Base-by-base conservation (phyloP, 2,888 invertebrate species). In the Macrostomum cliftonense region DNA sequence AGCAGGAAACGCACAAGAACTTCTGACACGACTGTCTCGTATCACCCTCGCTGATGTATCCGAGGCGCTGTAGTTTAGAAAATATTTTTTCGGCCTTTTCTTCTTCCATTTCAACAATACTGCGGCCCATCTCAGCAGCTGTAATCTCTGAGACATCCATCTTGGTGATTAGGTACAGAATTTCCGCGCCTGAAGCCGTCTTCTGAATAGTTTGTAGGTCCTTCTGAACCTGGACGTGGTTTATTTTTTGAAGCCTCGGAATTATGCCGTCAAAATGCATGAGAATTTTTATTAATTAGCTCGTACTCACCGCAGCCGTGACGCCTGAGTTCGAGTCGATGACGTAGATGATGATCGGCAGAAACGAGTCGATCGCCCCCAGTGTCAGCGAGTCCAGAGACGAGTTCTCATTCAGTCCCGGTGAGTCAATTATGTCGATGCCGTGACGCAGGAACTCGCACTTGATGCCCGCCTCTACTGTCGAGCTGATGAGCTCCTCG, bases 161-260 rank as follows among this genome's bases (percentile, higher is more conserved):
- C 45, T 45, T 45, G 16, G 19, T 45, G 12, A 45, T 38, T 37
- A 45, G 36, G 20, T 28, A 45, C 13, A 45, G 38, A 17, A 45
- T 36, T 19, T 45, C 28, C 9, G 28, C 28, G 4, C 28, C 28
- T 9, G 28, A 28, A 28, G 28, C 28, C 9, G 28, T 28, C 9
- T 28, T 28, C 28, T 28, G 28, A 28, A 28, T 28, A 9, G 28
- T 28, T 28, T 28, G 28, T 9, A 28, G 28, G 9, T 28, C 28
- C 28, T 28, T 28, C 28, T 28, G 28, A 28, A 28, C 28, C 28
- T 28, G 9, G 28, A 9, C 5, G 28, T 28, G 4, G 28, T n/a
- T n/a, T n/a, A n/a, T n/a, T n/a, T n/a, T n/a, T n/a, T n/a, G n/a
- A n/a, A n/a, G n/a, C n/a, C n/a, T n/a, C n/a, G n/a, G n/a, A n/a